Conservation (phyloP, 1,140 invertebrate genomes). For the Rhagoletis pomonella region DNA sequence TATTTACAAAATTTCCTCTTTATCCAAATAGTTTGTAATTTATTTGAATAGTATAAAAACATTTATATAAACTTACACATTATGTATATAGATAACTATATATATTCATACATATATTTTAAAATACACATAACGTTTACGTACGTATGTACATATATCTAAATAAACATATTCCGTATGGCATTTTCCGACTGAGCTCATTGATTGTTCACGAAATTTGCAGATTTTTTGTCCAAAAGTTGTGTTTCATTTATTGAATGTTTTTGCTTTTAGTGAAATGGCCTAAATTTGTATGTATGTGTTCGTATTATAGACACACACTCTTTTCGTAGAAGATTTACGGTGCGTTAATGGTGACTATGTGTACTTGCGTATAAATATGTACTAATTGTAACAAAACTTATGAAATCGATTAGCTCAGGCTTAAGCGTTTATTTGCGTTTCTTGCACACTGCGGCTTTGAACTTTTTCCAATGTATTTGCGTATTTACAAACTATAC, state of each 20-base stretch:
- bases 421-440: slow-evolving; percentile 73
- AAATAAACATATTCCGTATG: slow-evolving; percentile 55
- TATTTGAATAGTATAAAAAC: neutral
- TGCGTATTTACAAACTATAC: slow-evolving; percentile 55
- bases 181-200: slow-evolving; percentile 57
- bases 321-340: slow-evolving; percentile 22
- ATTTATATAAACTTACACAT: slow-evolving; percentile 12
- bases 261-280: slow-evolving; percentile 44
- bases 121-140: neutral
- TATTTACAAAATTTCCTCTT: slow-evolving; percentile 74
- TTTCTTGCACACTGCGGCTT: slow-evolving; percentile 73
- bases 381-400: neutral
- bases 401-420: slow-evolving; percentile 66
- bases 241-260: slow-evolving; percentile 47
- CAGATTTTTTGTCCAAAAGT: slow-evolving; percentile 60
- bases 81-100: slow-evolving; percentile 48
- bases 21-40: slow-evolving; percentile 73
- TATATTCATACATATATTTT: slow-evolving; percentile 55
- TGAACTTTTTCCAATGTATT: slow-evolving; percentile 67
- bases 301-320: slow-evolving; percentile 7
- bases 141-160: slow-evolving; percentile 64
- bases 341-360: slow-evolving; percentile 19
- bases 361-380: neutral
- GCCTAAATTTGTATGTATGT: slow-evolving; percentile 45
- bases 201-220: slow-evolving; percentile 57